phyloP scores from a whole-genome alignment of 2,113 vertebrate genomes.

The Engystomops pustulosus region DNA sequence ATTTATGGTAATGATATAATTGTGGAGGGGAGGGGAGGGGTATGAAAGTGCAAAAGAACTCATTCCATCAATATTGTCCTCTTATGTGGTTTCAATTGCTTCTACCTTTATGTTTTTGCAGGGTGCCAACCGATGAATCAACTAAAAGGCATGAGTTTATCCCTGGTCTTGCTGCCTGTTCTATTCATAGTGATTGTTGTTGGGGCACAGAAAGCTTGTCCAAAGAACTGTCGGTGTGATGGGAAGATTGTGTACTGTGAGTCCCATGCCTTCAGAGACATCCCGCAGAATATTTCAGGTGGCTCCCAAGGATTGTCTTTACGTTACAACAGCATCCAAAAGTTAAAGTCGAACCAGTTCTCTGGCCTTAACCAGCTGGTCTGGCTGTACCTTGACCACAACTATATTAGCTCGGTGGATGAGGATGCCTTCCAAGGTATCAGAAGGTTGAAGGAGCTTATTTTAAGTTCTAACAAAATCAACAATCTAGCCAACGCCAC shows the following conservation, averaged over 20 bases:
- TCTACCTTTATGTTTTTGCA: constrained; percentile 63
- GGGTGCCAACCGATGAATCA: constrained; percentile 75
- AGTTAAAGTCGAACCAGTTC: constrained; percentile 90
- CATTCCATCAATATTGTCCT: constrained; percentile 13
- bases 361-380: constrained; percentile 92
- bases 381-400: constrained; percentile 98
- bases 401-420: constrained; percentile 90
- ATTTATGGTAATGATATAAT: constrained; percentile 40
- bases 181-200: constrained; percentile 78
- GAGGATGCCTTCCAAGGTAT: constrained; percentile 92
- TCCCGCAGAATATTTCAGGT: constrained; percentile 92
- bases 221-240: constrained; percentile 92
- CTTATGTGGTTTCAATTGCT: constrained; percentile 60
- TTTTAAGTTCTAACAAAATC: constrained; percentile 96
- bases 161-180: constrained; percentile 80
- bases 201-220: constrained; percentile 90
- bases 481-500: constrained; percentile 89
- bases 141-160: constrained; percentile 82
- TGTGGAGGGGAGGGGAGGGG: neutral
- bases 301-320: constrained; percentile 94
- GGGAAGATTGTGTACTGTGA: constrained; percentile 99
- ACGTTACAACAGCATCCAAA: constrained; percentile 95
- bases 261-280: constrained; percentile 91
- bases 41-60: neutral
- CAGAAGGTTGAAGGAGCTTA: constrained; percentile 93